phyloP scores from a whole-genome alignment of 2,888 invertebrate genomes.

The Hoplodrina blanda region DNA sequence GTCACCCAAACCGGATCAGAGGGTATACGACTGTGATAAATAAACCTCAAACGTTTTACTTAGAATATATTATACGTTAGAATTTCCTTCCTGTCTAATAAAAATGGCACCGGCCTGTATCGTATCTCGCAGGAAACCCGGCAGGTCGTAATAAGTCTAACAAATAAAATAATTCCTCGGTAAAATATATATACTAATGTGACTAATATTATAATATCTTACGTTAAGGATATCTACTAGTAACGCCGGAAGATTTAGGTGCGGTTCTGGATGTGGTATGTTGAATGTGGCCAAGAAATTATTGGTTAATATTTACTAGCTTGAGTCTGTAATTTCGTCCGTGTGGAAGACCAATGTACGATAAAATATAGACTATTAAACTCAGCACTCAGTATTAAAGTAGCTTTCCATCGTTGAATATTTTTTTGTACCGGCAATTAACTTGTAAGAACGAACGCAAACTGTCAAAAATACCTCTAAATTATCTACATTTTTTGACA shows the following conservation, averaged over 20 bases:
- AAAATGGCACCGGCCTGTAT: conserved; percentile 84
- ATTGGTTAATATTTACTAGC: conserved; percentile 8
- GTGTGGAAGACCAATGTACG: too few relatives aligned
- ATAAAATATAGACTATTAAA: too few relatives aligned
- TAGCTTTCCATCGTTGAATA: too few relatives aligned
- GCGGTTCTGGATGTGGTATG: conserved; percentile 73
- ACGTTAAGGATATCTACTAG: conserved; percentile 87
- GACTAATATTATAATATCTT: conserved; percentile 90
- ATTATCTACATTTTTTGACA: too few relatives aligned
- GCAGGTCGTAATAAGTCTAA: conserved; percentile 88
- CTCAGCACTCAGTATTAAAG: too few relatives aligned
- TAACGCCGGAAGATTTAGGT: conserved; percentile 88
- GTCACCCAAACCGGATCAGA: conserved; percentile 71
- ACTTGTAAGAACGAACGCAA: too few relatives aligned
- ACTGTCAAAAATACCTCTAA: too few relatives aligned
- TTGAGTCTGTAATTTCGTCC: not conserved
- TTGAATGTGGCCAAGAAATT: conserved; percentile 64
- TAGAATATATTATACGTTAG: conserved; percentile 87
- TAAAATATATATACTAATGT: conserved; percentile 89
- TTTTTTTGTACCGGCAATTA: too few relatives aligned
- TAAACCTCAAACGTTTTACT: conserved; percentile 81
- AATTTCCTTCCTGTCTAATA: conserved; percentile 90
- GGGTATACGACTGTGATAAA: conserved; percentile 75
- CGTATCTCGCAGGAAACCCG: conserved; percentile 85
- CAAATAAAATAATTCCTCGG: conserved; percentile 89